phyloP scores from a whole-genome alignment of 2,888 invertebrate species.

The Cataglyphis cursor region DNA sequence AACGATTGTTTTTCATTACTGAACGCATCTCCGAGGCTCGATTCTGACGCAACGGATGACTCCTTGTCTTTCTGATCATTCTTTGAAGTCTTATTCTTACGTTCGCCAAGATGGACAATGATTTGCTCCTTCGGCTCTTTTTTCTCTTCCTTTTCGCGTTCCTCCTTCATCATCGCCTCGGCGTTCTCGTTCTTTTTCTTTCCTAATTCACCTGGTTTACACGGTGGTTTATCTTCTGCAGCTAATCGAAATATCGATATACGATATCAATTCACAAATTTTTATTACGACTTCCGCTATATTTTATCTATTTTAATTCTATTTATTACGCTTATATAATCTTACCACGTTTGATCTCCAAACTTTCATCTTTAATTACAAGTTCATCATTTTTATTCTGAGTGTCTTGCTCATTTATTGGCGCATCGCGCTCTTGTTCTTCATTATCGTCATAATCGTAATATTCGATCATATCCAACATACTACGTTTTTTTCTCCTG shows the following conservation, averaged over 20 bases:
- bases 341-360: slow-evolving; percentile 42
- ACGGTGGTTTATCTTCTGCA: neutral
- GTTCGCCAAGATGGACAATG: slow-evolving; percentile 56
- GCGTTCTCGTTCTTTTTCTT: slow-evolving; percentile 62
- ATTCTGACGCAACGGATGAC: neutral
- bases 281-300: neutral
- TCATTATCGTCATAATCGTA: slow-evolving; percentile 78
- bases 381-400: slow-evolving; percentile 26
- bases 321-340: slow-evolving; percentile 4
- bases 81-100: slow-evolving; percentile 40
- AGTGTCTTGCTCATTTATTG: slow-evolving; percentile 40
- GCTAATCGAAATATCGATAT: slow-evolving; percentile 1
- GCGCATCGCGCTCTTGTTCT: slow-evolving; percentile 56
- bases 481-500: slow-evolving; percentile 60
- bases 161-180: slow-evolving; percentile 61
- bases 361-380: neutral
- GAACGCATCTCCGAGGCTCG: slow-evolving; percentile 2
- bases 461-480: slow-evolving; percentile 73
- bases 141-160: slow-evolving; percentile 49
- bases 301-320: neutral
- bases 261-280: slow-evolving; percentile 4
- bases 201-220: neutral
- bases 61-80: neutral
- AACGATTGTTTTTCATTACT: slow-evolving; percentile 27
- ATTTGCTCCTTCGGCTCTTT: slow-evolving; percentile 76